Conservation (phyloP, 2,113 vertebrate genomes). For the Megalops atlanticus region DNA sequence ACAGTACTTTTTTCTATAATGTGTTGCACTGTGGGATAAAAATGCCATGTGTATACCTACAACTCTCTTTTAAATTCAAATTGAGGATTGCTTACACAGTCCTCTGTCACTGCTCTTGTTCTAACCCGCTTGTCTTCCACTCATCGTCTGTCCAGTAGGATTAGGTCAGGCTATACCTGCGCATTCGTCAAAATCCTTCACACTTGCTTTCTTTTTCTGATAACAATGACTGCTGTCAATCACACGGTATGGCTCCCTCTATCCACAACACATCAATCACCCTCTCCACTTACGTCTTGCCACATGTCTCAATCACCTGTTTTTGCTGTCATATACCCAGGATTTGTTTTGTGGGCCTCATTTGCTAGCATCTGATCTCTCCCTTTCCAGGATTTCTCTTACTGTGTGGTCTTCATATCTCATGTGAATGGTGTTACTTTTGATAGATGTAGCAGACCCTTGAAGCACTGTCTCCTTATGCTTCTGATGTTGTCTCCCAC, state of each 20-base stretch:
- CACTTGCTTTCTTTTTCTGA: background rate
- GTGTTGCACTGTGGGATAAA: background rate
- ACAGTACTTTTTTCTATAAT: background rate
- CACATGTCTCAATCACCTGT: background rate
- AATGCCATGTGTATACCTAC: background rate
- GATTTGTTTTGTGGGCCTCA: background rate
- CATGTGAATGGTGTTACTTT: background rate
- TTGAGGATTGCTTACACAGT: background rate
- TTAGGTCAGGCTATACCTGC: background rate
- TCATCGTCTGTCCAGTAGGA: background rate
- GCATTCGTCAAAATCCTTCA: background rate
- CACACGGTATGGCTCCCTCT: background rate
- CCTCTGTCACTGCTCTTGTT: background rate
- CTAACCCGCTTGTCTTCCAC: background rate
- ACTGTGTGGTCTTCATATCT: background rate
- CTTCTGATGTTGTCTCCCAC: background rate
- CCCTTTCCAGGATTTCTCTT: background rate
- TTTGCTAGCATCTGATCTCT: background rate
- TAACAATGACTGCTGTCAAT: background rate
- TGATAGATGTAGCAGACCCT: background rate
- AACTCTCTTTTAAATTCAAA: background rate
- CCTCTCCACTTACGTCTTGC: background rate
- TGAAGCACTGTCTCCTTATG: background rate
- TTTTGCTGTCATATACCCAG: background rate
- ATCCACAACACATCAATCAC: background rate